Evolutionary conservation across 1,140 invertebrate genomes (phyloP), one percentile per base, ranked within the genome.

Genomic region (Tetramorium simillimum): DNA sequence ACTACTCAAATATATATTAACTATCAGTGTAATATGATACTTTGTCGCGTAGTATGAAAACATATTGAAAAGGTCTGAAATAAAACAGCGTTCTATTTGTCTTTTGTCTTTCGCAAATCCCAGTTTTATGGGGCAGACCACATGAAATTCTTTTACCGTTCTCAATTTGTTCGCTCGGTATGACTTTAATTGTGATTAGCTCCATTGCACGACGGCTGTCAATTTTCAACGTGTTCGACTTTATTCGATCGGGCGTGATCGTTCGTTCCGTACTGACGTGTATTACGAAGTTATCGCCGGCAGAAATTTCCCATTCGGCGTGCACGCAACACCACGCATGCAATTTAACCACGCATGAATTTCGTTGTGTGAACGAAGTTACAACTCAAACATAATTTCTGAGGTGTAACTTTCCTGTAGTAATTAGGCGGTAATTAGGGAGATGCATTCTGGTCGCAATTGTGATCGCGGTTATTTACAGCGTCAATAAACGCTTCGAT

Each of bases 161-260:
- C 33, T 24, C 24, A 37, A 49, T 33, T 49, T 24, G 28, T 84
- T 62, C 28, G 24, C 40, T 69, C 16, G 37, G 10, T 51, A 53
- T 73, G 69, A 60, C 80, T 73, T 62, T 84, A 84, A 84, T 84
- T 75, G 69, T 49, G 53, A 73, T 82, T 73, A 60, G 28, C 28
- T 84, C 9, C 14, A 43, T 40, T 24, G 53, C 24, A 60, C 14
- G 69, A 62, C 18, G 18, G 53, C 40, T 49, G 53, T 75, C 80
- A 84, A 60, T 84, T 73, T 60, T 37, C 46, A 37, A n/a, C 53
- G 6, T 18, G 40, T 63, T 49, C 18, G 53, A 37, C 69, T 49
- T 75, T 49, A 84, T 75, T 75, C 53, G 80, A 62, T 84, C 28
- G 58, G 24, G 5, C 53, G 37, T 14, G 51, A 73, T 73, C 53